phyloP scores from a whole-genome alignment of 2,113 vertebrate genomes.

The Esox niger region DNA sequence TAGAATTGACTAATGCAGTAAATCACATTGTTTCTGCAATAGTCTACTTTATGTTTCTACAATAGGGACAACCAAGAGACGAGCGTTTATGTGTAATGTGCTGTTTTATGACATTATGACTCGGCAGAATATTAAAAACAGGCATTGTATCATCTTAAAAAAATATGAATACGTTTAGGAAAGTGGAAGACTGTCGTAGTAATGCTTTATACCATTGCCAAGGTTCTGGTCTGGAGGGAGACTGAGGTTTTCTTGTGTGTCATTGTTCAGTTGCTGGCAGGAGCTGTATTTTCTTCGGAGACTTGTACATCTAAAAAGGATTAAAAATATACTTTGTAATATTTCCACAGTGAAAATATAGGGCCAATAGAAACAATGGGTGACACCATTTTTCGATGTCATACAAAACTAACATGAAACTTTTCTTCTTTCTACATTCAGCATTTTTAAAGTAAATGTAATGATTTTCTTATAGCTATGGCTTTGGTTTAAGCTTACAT shows the following conservation, averaged over 20 bases:
- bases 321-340: slow-evolving; percentile 40
- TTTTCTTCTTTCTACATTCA: neutral
- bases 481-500: neutral
- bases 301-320: slow-evolving; percentile 66
- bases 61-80: neutral
- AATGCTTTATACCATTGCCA: slow-evolving; percentile 57
- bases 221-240: slow-evolving; percentile 40
- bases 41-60: neutral
- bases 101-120: neutral
- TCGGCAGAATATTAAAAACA: slow-evolving; percentile 21
- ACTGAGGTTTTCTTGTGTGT: slow-evolving; percentile 53
- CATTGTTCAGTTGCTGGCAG: slow-evolving; percentile 60
- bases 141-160: slow-evolving; percentile 29
- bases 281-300: slow-evolving; percentile 63
- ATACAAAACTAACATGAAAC: slow-evolving; percentile 18
- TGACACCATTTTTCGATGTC: slow-evolving; percentile 16
- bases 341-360: slow-evolving; percentile 4
- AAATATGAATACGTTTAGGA: slow-evolving; percentile 56
- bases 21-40: slow-evolving; percentile 38
- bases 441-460: slow-evolving; percentile 2
- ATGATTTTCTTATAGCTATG: neutral
- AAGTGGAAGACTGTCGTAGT: slow-evolving; percentile 23
- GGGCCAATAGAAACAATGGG: slow-evolving; percentile 17
- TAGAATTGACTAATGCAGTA: too few relatives aligned
- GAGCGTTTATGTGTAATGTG: too few relatives aligned